These are phyloP conservation scores for Aleadryas rufinucha DNA, from an alignment of 2,113 vertebrate species.

Conservation along the genomic window DNA sequence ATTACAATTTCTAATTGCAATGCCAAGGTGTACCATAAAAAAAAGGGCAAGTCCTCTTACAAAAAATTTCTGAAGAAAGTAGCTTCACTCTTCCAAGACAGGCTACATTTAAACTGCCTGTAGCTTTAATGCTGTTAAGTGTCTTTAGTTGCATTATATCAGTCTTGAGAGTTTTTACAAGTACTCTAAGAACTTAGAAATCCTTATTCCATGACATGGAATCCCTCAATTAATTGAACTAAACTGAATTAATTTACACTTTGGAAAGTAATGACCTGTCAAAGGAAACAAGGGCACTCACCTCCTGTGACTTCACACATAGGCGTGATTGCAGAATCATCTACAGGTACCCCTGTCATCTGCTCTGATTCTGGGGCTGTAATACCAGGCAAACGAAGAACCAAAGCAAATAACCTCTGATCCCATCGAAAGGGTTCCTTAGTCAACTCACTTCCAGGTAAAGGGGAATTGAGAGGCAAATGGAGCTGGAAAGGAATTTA, in stretches of 20 bases:
- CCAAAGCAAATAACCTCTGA: constrained; percentile 90
- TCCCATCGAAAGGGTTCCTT: constrained; percentile 97
- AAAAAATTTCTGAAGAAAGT: not conserved
- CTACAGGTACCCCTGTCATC: constrained; percentile 81
- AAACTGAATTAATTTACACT: not conserved
- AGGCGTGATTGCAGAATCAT: constrained; percentile 91
- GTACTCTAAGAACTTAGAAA: not conserved
- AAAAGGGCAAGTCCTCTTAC: not conserved
- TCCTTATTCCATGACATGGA: not conserved
- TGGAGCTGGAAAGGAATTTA: constrained; percentile 81
- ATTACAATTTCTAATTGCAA: not conserved
- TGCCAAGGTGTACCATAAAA: not conserved
- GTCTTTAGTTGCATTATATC: not conserved
- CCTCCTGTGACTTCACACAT: constrained; percentile 96
- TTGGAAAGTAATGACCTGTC: not conserved
- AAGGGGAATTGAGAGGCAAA: constrained; percentile 90
- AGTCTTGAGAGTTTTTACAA: not conserved
- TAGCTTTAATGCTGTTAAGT: not conserved
- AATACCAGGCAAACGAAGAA: constrained; percentile 85
- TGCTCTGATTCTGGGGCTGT: constrained; percentile 83
- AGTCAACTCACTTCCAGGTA: constrained; percentile 91
- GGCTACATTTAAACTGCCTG: not conserved
- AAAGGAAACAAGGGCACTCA: constrained; percentile 41
- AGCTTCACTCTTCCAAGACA: not conserved
- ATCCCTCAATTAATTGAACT: not conserved